Conservation (phyloP, 2,888 invertebrate genomes). For the Coleophora flavipennella region DNA sequence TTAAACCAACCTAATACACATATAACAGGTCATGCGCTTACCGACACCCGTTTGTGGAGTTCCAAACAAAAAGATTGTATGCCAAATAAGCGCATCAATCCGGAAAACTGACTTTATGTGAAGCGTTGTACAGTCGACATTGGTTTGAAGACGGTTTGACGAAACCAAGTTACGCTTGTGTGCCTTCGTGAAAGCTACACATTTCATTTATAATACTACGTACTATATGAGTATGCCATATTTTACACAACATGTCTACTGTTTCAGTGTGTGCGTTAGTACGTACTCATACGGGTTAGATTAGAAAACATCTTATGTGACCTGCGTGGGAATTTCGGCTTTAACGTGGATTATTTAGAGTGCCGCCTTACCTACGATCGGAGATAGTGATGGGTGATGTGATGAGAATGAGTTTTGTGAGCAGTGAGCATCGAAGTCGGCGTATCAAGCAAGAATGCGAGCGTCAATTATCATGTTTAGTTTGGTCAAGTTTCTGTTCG, state of each 20-base stretch:
- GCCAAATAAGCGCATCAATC: constrained; percentile 9
- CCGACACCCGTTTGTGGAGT: constrained; percentile 46
- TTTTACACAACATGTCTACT: constrained; percentile 61
- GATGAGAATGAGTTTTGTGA: constrained; percentile 22
- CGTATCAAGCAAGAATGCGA: constrained; percentile 51
- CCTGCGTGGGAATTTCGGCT: constrained; percentile 19
- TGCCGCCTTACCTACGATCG: too few species aligned
- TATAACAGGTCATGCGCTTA: constrained; percentile 70
- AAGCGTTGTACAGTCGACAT: constrained; percentile 11
- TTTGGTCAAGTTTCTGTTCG: constrained; percentile 65
- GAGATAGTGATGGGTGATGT: constrained; percentile 18
- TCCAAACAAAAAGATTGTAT: constrained; percentile 30
- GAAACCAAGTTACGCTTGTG: constrained; percentile 52
- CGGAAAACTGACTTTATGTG: constrained; percentile 15
- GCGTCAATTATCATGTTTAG: constrained; percentile 62
- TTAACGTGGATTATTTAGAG: constrained; percentile 14
- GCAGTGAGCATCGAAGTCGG: background rate
- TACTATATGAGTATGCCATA: constrained; percentile 64
- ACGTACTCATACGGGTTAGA: constrained; percentile 15
- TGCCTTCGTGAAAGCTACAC: constrained; percentile 69
- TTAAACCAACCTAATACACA: constrained; percentile 72
- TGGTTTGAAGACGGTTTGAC: constrained; percentile 12
- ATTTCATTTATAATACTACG: constrained; percentile 67
- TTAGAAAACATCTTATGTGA: constrained; percentile 23
- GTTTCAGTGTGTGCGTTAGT: constrained; percentile 43